Evolutionary conservation across 2,888 invertebrate genomes (phyloP).

Genomic region (Trissonchulus latispiculum): DNA sequence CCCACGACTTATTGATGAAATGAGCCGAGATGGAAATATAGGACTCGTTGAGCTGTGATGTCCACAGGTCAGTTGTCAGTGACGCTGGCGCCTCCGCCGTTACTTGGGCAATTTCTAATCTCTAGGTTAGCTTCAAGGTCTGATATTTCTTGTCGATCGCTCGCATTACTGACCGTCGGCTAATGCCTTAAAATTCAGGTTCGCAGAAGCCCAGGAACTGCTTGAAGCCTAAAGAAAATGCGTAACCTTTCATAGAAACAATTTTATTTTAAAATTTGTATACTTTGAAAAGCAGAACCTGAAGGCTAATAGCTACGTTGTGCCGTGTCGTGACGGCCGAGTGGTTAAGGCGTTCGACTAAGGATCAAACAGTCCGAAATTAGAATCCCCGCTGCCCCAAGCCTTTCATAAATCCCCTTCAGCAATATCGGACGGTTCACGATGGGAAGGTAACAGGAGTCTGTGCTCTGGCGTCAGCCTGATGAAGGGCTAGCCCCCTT

Average conservation of each 20-base stretch:
- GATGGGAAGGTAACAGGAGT: too few relatives aligned
- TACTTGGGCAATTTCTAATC: neutral
- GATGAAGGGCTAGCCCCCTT: too few relatives aligned
- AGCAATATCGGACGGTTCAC: too few relatives aligned
- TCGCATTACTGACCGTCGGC: neutral
- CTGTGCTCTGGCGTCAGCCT: too few relatives aligned
- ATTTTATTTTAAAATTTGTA: too few relatives aligned
- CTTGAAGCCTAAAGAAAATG: neutral
- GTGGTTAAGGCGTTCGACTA: too few relatives aligned
- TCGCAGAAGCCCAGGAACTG: neutral
- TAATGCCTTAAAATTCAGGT: neutral
- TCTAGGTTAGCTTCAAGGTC: neutral
- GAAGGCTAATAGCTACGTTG: too few relatives aligned
- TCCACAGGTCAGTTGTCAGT: slow-evolving; percentile 6
- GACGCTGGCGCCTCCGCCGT: neutral
- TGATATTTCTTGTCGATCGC: neutral
- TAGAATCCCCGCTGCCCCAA: too few relatives aligned
- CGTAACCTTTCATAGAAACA: neutral
- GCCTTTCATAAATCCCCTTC: too few relatives aligned
- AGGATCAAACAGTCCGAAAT: too few relatives aligned
- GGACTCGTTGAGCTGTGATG: slow-evolving; percentile 4
- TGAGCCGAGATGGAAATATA: neutral
- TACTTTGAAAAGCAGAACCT: too few relatives aligned
- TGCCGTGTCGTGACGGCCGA: too few relatives aligned
- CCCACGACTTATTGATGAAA: neutral